These are phyloP conservation scores for Temnothorax rugatulus DNA, from an alignment of 2,888 invertebrate genomes.

Conservation along the genomic window DNA sequence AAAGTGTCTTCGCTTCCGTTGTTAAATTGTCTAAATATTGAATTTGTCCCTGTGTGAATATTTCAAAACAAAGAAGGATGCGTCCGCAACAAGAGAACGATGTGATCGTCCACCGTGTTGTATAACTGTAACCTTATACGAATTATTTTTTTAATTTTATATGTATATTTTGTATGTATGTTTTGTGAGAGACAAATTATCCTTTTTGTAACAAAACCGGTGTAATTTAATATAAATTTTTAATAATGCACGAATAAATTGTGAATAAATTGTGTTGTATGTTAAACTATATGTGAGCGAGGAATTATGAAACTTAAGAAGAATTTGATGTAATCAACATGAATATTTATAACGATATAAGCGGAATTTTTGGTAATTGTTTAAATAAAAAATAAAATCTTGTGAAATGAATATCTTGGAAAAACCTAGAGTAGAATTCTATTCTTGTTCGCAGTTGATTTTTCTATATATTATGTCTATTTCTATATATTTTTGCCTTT, in stretches of 20 bases:
- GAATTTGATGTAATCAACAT: slow-evolving; percentile 16
- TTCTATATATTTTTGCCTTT: background rate
- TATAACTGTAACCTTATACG: slow-evolving; percentile 33
- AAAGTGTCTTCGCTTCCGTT: background rate
- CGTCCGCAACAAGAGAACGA: slow-evolving; percentile 40
- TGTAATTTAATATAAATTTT: slow-evolving; percentile 11
- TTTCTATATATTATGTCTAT: background rate
- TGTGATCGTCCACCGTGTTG: slow-evolving; percentile 30
- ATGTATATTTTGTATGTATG: background rate
- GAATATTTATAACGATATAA: background rate
- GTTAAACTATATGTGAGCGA: background rate
- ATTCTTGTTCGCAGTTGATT: background rate
- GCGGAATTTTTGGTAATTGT: slow-evolving; percentile 24
- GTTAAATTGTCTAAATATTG: background rate
- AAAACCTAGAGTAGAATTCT: background rate
- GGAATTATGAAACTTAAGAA: slow-evolving; percentile 15
- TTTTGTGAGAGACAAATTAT: slow-evolving; percentile 13
- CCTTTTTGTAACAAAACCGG: background rate
- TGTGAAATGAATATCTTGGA: background rate
- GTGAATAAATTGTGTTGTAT: background rate
- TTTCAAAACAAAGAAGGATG: slow-evolving; percentile 57
- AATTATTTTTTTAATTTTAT: slow-evolving; percentile 22
- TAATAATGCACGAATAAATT: background rate
- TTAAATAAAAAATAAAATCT: background rate
- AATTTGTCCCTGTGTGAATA: slow-evolving; percentile 38